phyloP scores from a whole-genome alignment of 2,797 vertebrate genomes.

The Tapera naevia region DNA sequence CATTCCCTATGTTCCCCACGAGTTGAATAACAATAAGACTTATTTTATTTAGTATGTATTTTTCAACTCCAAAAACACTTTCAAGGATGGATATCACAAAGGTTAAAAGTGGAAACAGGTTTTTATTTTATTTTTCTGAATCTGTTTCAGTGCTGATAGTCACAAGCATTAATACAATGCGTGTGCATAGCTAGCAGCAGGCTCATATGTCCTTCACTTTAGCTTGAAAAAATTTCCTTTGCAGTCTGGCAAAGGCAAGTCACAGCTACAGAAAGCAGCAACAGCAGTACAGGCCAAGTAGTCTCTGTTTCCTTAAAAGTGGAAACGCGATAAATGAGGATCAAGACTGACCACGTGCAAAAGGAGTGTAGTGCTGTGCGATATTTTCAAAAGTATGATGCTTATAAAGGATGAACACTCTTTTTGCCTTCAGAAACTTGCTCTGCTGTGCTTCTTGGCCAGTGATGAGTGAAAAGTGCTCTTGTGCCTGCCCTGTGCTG shows the following conservation, averaged over 20 bases:
- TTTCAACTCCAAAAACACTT: neutral
- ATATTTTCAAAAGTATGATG: neutral
- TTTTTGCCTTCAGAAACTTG: neutral
- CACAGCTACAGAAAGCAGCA: neutral
- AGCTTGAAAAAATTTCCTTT: neutral
- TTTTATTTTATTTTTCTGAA: neutral
- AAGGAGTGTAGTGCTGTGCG: neutral
- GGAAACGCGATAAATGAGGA: neutral
- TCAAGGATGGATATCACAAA: neutral
- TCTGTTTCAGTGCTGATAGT: neutral
- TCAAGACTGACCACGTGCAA: neutral
- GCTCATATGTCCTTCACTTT: neutral
- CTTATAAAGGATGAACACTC: rapidly evolving
- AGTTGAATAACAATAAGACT: neutral
- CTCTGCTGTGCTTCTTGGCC: neutral
- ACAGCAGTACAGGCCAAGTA: neutral
- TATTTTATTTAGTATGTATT: neutral
- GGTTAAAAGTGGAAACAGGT: neutral
- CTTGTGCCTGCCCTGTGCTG: rapidly evolving
- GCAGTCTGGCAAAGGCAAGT: neutral
- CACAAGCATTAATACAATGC: neutral
- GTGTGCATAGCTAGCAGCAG: neutral
- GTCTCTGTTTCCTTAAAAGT: neutral
- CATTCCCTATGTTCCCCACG: neutral
- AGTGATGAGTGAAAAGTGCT: neutral